Evolutionary conservation across 2,113 vertebrate species (phyloP).

Genomic region (Perca flavescens): DNA sequence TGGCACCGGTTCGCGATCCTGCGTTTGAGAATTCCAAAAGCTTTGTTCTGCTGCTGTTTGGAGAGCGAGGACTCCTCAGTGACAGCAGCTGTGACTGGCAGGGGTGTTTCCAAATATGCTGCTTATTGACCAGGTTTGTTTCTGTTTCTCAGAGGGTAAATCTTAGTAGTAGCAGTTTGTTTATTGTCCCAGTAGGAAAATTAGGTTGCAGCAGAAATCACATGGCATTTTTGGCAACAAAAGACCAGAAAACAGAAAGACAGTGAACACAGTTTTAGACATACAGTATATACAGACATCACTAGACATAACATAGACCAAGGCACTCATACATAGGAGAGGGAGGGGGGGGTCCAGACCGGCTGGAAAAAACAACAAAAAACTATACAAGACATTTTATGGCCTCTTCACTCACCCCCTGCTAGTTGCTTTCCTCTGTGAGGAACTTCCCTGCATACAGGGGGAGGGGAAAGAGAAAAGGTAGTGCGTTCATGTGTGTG

Average conservation of each 20-base stretch:
- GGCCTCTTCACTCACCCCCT: constrained; percentile 36
- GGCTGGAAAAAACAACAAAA: too few relatives aligned
- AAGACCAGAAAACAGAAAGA: too few relatives aligned
- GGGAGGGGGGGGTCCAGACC: too few relatives aligned
- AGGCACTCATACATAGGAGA: too few relatives aligned
- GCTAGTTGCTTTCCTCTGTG: constrained; percentile 32
- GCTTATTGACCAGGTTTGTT: constrained; percentile 37
- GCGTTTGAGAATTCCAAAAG: constrained; percentile 34
- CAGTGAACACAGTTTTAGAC: too few relatives aligned
- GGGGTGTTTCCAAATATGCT: constrained; percentile 34
- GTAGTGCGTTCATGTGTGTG: constrained; percentile 37
- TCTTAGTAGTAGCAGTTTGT: too few relatives aligned
- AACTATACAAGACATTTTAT: too few relatives aligned
- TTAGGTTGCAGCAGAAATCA: too few relatives aligned
- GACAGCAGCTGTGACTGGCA: constrained; percentile 51
- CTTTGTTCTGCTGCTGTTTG: constrained; percentile 30
- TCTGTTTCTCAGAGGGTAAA: constrained; percentile 42
- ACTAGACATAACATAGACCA: too few relatives aligned
- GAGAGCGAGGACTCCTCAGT: constrained; percentile 26
- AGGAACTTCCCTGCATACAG: constrained; percentile 56
- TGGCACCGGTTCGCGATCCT: neutral
- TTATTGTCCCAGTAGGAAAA: too few relatives aligned
- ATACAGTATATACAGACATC: too few relatives aligned
- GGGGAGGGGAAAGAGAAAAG: constrained; percentile 33
- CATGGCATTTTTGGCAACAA: too few relatives aligned